Evolutionary conservation across 1,140 invertebrate genomes (phyloP).

Genomic region (Helicoverpa zea): DNA sequence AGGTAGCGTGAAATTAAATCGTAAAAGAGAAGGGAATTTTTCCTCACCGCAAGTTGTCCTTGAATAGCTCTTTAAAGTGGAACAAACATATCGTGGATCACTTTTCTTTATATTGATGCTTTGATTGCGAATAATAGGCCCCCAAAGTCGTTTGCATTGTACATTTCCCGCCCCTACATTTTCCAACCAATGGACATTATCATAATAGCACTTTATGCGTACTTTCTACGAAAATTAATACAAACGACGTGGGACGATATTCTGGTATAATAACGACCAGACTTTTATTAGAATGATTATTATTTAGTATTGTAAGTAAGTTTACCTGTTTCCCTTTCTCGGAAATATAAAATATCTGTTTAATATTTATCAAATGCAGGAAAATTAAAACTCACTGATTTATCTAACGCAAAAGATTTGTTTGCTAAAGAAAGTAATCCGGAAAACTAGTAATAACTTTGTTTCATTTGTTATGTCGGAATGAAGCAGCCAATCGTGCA

Average conservation of each 20-base stretch:
- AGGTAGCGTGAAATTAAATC: constrained; percentile 46
- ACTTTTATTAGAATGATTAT: constrained; percentile 16
- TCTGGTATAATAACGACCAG: background rate
- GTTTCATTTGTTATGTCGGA: constrained; percentile 79
- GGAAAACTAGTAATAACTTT: constrained; percentile 76
- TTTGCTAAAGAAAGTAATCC: constrained; percentile 74
- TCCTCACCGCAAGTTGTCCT: constrained; percentile 29
- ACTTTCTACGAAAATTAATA: constrained; percentile 48
- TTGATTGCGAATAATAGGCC: constrained; percentile 39
- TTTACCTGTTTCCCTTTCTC: no score
- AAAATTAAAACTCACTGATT: constrained; percentile 43
- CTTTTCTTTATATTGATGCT: constrained; percentile 45
- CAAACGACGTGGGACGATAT: constrained; percentile 37
- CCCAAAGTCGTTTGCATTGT: constrained; percentile 39
- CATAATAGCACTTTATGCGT: constrained; percentile 46
- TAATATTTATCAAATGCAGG: background rate
- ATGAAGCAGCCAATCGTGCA: constrained; percentile 75
- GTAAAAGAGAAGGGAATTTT: constrained; percentile 38
- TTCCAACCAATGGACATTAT: constrained; percentile 43
- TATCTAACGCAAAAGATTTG: constrained; percentile 48
- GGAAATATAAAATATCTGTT: background rate
- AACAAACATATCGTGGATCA: constrained; percentile 42
- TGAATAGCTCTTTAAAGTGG: constrained; percentile 36
- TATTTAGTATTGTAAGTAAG: background rate
- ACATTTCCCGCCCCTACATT: constrained; percentile 38